Base-by-base conservation (phyloP, 1,140 invertebrate species). In the Drosophila busckii region DNA sequence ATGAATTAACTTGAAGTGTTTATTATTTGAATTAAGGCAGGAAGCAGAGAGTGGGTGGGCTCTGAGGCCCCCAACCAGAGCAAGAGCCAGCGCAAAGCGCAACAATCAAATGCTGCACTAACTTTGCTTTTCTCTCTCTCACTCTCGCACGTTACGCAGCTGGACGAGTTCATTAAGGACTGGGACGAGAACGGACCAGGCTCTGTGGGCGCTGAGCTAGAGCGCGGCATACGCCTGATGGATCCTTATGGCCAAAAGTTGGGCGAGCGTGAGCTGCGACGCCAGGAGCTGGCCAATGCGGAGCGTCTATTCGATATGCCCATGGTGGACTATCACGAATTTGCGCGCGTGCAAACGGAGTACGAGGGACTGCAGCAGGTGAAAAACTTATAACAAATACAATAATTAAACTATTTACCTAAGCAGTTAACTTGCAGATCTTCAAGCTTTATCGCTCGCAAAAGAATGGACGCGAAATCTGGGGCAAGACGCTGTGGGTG, bases 261-360 rank as follows among this genome's bases (percentile, higher is more conserved):
- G 37, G 88, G 89, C 4, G 88, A 92, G 29, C 56, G 95, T 8
- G 93, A 96, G 65, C 69, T 85, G 0, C 90, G 90, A n/a, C 90
- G 93, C 34, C 84, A 90, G 15, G 91, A 93, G 23, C 88, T 97
- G 15, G 86, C 78, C 6, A 92, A 93, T 38, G 94, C 94, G 0
- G 95, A 97, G 88, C 91, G 93, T 62, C 88, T 97, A 1, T 97
- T 98, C 88, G 94, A 96, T 67, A 91, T 96, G 56, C 90, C 93
- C 4, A 90, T 95, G 16, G 92, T 93, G 0, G 92, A 96, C 86
- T 97, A 96, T 76, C 91, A 93, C 0, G 90, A 91, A 31, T 94
- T 95, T 75, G 84, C 92, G 3, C 89, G 91, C 34, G 89, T 93
- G 0, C 93, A 93, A 76, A 88, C 90, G 5, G 93, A 97, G 56